Evolutionary conservation across 2,797 vertebrate genomes (phyloP).

Genomic region (Limosa lapponica): DNA sequence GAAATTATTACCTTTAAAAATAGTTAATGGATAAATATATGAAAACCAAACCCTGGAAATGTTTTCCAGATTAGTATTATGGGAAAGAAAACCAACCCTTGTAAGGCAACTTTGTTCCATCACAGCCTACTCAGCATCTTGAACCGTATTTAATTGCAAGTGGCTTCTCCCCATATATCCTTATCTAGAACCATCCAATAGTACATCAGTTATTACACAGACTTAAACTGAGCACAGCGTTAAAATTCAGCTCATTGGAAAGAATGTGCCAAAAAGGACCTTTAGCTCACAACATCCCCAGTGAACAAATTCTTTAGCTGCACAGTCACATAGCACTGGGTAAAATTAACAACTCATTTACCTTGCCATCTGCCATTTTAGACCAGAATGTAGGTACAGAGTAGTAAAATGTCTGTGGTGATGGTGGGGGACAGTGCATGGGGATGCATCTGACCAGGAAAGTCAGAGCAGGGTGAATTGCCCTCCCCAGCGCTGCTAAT

Average conservation of each 20-base stretch:
- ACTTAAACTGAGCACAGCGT: not conserved
- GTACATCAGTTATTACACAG: not conserved
- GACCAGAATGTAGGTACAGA: not conserved
- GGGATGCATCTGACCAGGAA: too few relatives aligned
- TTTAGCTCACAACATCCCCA: not conserved
- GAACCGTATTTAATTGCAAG: not conserved
- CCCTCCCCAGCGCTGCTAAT: rapidly evolving
- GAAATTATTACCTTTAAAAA: not conserved
- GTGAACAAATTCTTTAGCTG: not conserved
- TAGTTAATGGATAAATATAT: not conserved
- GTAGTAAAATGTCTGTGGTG: not conserved
- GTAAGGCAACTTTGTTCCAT: not conserved
- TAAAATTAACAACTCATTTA: not conserved
- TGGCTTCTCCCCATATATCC: not conserved
- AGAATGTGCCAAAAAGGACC: not conserved
- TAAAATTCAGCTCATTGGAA: not conserved
- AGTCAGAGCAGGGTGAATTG: rapidly evolving
- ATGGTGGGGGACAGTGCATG: not conserved
- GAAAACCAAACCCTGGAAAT: not conserved
- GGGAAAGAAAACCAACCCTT: not conserved
- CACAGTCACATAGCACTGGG: not conserved
- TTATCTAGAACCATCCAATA: not conserved
- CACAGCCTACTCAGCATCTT: not conserved
- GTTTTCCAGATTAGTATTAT: not conserved
- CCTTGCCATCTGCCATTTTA: not conserved